Evolutionary conservation across 2,888 invertebrate species (phyloP), one percentile per base, ranked within the genome.

Genomic region (Dicyrtoma fusca): DNA sequence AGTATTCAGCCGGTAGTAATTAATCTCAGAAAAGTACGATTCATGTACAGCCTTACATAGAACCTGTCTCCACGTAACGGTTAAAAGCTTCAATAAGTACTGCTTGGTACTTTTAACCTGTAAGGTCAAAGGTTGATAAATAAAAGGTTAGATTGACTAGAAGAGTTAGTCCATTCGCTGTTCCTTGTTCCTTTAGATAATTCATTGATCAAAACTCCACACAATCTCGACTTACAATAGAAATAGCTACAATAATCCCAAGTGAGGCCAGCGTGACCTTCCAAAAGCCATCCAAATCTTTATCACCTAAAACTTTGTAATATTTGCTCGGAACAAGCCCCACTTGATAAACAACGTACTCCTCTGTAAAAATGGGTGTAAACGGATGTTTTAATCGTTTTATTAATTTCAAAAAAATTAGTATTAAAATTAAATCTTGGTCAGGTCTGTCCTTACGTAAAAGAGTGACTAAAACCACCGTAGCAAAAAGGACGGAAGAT

Each of bases 241-340:
- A 82, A 71, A 85, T 83, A 11, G 82, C 77, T 1, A 83, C 44
- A 65, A 82, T 82, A 42, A 81, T 78, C 21, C 77, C 77, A 49
- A 80, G 23, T 63, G 80, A 76, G 21, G 74, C 75, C 1, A 74
- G 23, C 10, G 81, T 82, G 26, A 78, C 79, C 1, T 74, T 77
- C 73, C 82, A 82, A 81, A 87, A 87, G 4, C 82, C 84, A 1
- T 76, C 47, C 51, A 80, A 72, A 78, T 86, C 84, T 74, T 84
- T 84, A 23, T 84, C 83, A 1, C 85, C 86, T 55, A 87, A 81
- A 4, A 85, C 84, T 71, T 83, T 83, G 81, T 86, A 87, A 81
- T 84, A 87, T 68, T 84, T 82, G 78, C 86, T 86, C 11, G 87
- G 84, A 57, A 87, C 81, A 42, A 87, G 79, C 4, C 88, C 88